Evolutionary conservation across 1,140 invertebrate genomes (phyloP).

Genomic region (Oryctes rhinoceros): DNA sequence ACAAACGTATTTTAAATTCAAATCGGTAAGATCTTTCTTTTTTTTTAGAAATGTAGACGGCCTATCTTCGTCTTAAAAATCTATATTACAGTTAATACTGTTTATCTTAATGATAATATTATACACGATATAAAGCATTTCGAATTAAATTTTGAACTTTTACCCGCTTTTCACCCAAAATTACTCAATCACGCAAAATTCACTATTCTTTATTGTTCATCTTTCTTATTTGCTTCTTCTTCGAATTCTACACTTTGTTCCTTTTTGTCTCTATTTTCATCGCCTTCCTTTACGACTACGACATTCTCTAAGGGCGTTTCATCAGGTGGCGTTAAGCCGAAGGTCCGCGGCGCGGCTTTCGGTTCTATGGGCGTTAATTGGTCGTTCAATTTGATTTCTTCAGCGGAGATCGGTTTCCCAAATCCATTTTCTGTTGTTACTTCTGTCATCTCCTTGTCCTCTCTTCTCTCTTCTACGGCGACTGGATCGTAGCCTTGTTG

Average conservation of each 20-base stretch:
- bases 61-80: too few relatives aligned
- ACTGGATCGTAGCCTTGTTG: constrained; percentile 43
- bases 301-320: neutral
- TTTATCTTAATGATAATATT: too few relatives aligned
- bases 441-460: constrained; percentile 10
- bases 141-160: too few relatives aligned
- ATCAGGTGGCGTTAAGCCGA: neutral
- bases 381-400: neutral
- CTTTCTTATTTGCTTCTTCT: constrained; percentile 32
- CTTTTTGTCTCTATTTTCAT: constrained; percentile 42
- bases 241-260: constrained; percentile 41
- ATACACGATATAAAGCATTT: too few relatives aligned
- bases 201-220: neutral
- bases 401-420: neutral
- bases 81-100: too few relatives aligned
- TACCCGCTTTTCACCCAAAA: too few relatives aligned
- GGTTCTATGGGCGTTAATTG: neutral
- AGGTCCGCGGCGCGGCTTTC: neutral
- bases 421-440: neutral
- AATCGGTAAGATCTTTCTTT: too few relatives aligned
- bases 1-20: too few relatives aligned
- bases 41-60: too few relatives aligned
- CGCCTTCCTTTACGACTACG: neutral
- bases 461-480: neutral
- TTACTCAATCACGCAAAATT: too few relatives aligned